Base-by-base conservation (phyloP, 2,113 vertebrate genomes). In the Muntiacus muntjak region DNA sequence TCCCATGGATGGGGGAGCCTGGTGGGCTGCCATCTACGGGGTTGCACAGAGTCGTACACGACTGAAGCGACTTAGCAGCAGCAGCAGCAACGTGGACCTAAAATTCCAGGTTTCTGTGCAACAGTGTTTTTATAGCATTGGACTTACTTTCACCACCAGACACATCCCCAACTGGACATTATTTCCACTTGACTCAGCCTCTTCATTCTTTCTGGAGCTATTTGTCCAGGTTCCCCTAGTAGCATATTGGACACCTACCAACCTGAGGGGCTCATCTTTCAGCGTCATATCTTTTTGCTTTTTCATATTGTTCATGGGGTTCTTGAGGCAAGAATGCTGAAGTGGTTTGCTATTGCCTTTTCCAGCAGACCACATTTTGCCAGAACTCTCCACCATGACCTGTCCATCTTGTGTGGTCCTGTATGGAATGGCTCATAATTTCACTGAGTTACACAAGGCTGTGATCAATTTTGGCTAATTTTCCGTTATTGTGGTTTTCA, bases 341-440 rank as follows among this genome's bases (percentile, higher is more conserved):
- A 76, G 12, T 26, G 12, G 36, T 26, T 76, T 76, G 23, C 36
- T 25, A 76, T 76, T 43, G 36, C 23, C 36, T 76, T 76, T 43
- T 43, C 23, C 40, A 76, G 11, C 0, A 0, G 11, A 76, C 71
- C 12, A 43, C 0, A 0, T 76, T 76, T 76, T 76, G 19, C 43
- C 71, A 43, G 40, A 76, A 43, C 23, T 76, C 36, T 43, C 71
- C 12, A 26, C 71, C 36, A 26, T 43, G 71, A 76, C 36, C 71
- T 7, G 12, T 76, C 36, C 23, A 76, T 26, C 71, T 76, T 76
- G 23, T 43, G 71, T 76, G 36, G 36, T 43, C 71, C 71, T 76
- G 12, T 43, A 14, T 43, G 36, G 23, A 40, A 43, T 43, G 71
- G 36, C 40, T 76, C 71, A 76, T 76, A 43, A 43, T 76, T 74